phyloP scores from a whole-genome alignment of 2,797 vertebrate genomes.

The Loris lydekkerianus region DNA sequence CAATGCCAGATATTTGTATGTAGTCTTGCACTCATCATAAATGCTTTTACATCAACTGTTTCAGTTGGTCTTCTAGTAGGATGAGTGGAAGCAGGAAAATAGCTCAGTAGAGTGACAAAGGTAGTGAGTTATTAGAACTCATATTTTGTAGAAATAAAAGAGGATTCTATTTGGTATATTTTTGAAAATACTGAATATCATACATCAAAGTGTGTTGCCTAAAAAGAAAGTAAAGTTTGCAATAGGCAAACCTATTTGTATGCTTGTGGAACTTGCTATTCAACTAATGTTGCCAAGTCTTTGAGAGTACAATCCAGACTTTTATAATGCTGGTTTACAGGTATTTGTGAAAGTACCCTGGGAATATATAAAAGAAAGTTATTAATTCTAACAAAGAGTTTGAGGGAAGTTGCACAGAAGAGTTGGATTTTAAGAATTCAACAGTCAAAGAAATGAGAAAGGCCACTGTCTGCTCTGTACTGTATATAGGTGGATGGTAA shows the following conservation, averaged over 20 bases:
- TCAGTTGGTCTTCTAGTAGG: background rate
- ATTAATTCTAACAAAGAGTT: background rate
- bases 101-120: background rate
- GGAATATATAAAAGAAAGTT: background rate
- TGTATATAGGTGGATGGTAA: background rate
- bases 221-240: conserved; percentile 24
- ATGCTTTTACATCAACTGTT: background rate
- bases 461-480: background rate
- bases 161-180: background rate
- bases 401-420: background rate
- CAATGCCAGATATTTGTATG: background rate
- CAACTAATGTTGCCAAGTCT: background rate
- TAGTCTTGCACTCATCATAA: background rate
- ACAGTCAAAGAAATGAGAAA: background rate
- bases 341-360: background rate
- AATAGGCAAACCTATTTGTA: background rate
- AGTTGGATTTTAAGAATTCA: background rate
- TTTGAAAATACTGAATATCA: conserved; percentile 8
- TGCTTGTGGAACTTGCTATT: background rate
- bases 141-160: background rate
- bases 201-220: background rate
- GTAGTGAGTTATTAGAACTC: background rate
- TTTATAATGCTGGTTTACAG: background rate
- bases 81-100: background rate
- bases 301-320: background rate